Base-by-base conservation (phyloP, 2,113 vertebrate species). In the Tupaia tana region DNA sequence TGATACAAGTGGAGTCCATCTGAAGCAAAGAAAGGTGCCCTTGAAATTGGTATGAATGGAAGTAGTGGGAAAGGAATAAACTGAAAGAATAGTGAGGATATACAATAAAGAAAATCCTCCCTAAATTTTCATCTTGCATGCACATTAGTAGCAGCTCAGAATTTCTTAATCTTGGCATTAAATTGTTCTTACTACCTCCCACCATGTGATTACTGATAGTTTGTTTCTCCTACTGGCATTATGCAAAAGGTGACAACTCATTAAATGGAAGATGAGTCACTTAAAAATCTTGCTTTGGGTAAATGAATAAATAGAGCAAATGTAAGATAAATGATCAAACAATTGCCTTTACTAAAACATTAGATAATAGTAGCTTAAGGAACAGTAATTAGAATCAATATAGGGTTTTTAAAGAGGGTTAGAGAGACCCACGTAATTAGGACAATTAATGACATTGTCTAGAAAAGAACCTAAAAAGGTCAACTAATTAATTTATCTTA, bases 401-500 rank as follows among this genome's bases (percentile, higher is more conserved):
- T 0, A 19, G 1, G 2, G 9, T 43, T 93, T 89, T 92, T 81
- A 77, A 96, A 96, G 89, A 96, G 92, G 69, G 9, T 92, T 96
- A 97, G 91, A 86, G 95, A 97, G 81, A 84, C 29, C 52, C 59
- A 96, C 90, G 88, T 98, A 98, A 98, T 98, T 97, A 97, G 91
- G 90, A 56, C 70, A 95, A 86, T 98, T 98, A 98, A 96, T 96
- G 85, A 31, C 84, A 79, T 93, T 98, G 67, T 95, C 90, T 97
- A 91, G 43, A 94, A 97, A 98, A 83, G 16, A 97, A 97, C 63
- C 71, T 66, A 88, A 92, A 96, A 98, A 98, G 95, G 67, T 97
- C 96, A 98, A 77, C 82, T 97, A 98, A 98, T 98, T 98, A 97
- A 98, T 97, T 97, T 98, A 95, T 95, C 94, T 97, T 97, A 97